Evolutionary conservation across 1,140 invertebrate genomes (phyloP), one percentile per base, ranked within the genome.

Genomic region (Magallana angulata): DNA sequence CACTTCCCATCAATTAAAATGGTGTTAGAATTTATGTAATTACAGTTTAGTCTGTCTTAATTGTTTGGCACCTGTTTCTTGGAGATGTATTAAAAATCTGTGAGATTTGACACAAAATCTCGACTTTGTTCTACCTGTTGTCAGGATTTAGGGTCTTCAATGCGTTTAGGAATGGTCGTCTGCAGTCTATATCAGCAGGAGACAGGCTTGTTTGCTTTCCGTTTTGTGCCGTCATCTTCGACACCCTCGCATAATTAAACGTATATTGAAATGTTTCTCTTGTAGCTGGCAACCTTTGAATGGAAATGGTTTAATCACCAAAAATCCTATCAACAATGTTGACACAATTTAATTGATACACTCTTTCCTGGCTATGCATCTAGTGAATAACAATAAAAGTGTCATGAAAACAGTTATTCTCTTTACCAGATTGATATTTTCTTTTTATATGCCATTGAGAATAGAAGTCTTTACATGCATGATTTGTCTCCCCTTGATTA

Each of bases 21-120:
- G 68, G 68, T 76, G 68, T 76, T 76, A 76, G 68, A 76, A 76
- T 76, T 76, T 76, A 36, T 76, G 68, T 76, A 76, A 76, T 76
- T 76, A 76, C 68, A 76, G 68, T 76, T 76, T 76, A 30, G 68
- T 76, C 68, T 30, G 68, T 30, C 18, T 14, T 76, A 36, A 76
- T 76, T 76, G 68, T 76, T 76, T 76, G 68, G 7, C 36, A 11
- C 68, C 68, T 76, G 68, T 5, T 76, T 76, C n/a, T 76, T 76
- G 68, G 36, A 76, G 24, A 76, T 76, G 68, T 76, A 76, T 76
- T 76, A 76, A 76, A 36, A 76, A 76, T 76, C 24, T 76, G 68
- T 76, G 68, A 76, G 68, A 76, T 76, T 76, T 76, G 68, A 24
- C 68, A 76, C 24, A 30, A 76, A 76, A 76, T 76, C 68, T 76